Percentiles rank a stretch among this genome's conserved stretches.
These are phyloP conservation scores for Drosophila micromelanica DNA, from an alignment of 1,140 invertebrate genomes.

Conservation along the genomic window DNA sequence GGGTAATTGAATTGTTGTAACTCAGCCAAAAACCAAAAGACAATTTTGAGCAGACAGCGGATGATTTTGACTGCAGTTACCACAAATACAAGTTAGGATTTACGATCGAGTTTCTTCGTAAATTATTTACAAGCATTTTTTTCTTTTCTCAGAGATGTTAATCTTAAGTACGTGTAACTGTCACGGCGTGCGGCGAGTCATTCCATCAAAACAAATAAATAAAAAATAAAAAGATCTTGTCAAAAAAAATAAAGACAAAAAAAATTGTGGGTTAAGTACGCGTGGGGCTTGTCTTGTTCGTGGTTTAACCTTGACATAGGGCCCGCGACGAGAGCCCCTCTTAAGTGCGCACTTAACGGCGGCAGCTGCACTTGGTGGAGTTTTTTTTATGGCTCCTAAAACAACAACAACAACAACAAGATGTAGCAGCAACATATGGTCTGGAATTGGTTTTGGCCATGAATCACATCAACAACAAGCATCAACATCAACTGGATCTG, in stretches of 20 bases:
- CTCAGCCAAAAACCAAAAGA: not conserved
- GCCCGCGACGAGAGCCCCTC: constrained; percentile 48
- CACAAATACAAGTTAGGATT: constrained; percentile 56
- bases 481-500: constrained; percentile 50
- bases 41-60: not conserved
- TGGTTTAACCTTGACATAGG: constrained; percentile 75
- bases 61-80: constrained; percentile 29
- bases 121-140: constrained; percentile 57
- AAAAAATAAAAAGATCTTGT: constrained; percentile 32
- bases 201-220: constrained; percentile 26
- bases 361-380: constrained; percentile 52
- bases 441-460: constrained; percentile 35
- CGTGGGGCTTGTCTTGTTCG: constrained; percentile 65
- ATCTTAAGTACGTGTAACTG: constrained; percentile 79
- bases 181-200: constrained; percentile 40
- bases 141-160: constrained; percentile 44
- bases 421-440: not conserved
- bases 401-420: not conserved
- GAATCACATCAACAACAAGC: constrained; percentile 22
- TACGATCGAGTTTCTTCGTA: constrained; percentile 49
- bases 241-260: constrained; percentile 26
- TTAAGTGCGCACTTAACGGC: constrained; percentile 71
- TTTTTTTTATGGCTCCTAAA: constrained; percentile 37
- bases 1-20: constrained; percentile 1
- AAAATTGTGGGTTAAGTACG: constrained; percentile 78